Percentiles rank a stretch among this genome's conserved stretches.
These are phyloP conservation scores for Papilio elwesi DNA, from an alignment of 2,888 invertebrate genomes.

Conservation along the genomic window DNA sequence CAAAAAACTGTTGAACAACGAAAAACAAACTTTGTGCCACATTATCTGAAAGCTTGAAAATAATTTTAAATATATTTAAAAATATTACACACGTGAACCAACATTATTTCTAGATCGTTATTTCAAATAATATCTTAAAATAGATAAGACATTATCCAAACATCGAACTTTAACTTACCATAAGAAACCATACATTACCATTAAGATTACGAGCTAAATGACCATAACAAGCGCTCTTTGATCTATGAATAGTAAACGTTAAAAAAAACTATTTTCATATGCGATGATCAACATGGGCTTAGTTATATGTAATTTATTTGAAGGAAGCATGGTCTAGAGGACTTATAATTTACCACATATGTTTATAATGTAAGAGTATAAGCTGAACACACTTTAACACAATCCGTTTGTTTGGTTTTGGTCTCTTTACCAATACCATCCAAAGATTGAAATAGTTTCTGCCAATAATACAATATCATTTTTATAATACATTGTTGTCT, in stretches of 20 bases:
- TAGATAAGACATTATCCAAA: conserved; percentile 20
- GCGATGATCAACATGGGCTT: conserved; percentile 59
- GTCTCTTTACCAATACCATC: no score
- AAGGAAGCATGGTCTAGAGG: background rate
- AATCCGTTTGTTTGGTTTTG: no score
- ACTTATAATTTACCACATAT: no score
- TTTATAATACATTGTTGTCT: no score
- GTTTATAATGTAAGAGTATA: no score
- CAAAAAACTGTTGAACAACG: no score
- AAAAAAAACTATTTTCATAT: conserved; percentile 19
- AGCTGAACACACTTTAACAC: no score
- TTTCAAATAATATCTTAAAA: conserved; percentile 9
- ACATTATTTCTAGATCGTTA: background rate
- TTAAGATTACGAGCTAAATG: conserved; percentile 60
- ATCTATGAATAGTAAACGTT: conserved; percentile 27
- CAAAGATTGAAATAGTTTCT: no score
- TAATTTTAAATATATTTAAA: background rate
- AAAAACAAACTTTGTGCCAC: background rate
- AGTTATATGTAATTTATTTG: conserved; percentile 13
- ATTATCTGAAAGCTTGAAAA: background rate
- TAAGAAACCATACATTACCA: conserved; percentile 54
- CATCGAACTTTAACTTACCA: conserved; percentile 2
- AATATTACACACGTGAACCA: conserved; percentile 11
- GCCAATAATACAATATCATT: no score
- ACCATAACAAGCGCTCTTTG: conserved; percentile 4